Evolutionary conservation across 2,113 vertebrate genomes (phyloP), one percentile per base, ranked within the genome.

Genomic region (Noturus placidus): DNA sequence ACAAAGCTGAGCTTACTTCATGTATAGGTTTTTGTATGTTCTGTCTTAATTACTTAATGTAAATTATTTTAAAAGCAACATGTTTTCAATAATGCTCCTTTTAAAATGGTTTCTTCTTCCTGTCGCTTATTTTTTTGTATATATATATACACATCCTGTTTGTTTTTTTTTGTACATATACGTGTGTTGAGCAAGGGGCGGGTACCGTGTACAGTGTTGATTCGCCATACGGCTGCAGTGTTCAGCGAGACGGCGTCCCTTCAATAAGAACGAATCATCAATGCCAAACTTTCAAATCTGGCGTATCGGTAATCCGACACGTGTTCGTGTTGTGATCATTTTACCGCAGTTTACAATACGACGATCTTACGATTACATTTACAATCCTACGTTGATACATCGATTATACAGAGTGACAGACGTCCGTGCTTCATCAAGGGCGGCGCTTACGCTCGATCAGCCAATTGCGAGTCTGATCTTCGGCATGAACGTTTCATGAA

Each of bases 51-150:
- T 74, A 79, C 86, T 25, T 46, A 46, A 46, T 46, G 38, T 2
- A 52, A 74, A 80, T 83, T 20, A 56, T 76, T 87, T 90, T 85
- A 57, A 89, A 83, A 85, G 86, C n/a, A 38, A 20, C 83, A 87
- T 90, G 84, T 88, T 79, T 90, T 88, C 88, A 85, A 65, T 83
- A 52, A 70, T 67, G 30, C 82, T 61, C 27, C 61, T 78, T 86
- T 86, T 86, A 25, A 83, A 70, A 59, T 50, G 38, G 82, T 79
- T 69, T 86, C 50, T 87, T 57, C 79, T 42, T 67, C 25, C 25
- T n/a, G 35, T 67, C 27, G 7, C 15, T 25, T 70, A 54, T 84
- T 52, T 56, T 38, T 85, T 50, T 63, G 63, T 10, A 11, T n/a
- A 20, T 20, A 1, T 50, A 20, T 0, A 46, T 6, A 46, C 42